A percentile compares a stretch with the other conserved stretches of the same genome.
Evolutionary conservation across 1,140 invertebrate species (phyloP).

Genomic region (Leptinotarsa undecemlineata): DNA sequence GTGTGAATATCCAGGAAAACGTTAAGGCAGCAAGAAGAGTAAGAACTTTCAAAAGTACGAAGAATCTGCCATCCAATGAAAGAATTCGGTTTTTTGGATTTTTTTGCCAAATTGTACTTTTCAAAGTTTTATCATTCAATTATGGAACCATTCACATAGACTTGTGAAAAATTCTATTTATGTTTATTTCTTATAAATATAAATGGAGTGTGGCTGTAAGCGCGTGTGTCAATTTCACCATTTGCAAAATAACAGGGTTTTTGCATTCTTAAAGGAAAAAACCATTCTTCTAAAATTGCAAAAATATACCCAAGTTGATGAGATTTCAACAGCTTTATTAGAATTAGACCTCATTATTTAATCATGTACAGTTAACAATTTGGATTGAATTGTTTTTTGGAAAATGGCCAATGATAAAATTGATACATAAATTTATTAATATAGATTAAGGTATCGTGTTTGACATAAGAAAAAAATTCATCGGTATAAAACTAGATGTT

Average conservation of each 20-base stretch:
- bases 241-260: constrained; percentile 19
- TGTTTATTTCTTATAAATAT: constrained; percentile 43
- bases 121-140: constrained; percentile 42
- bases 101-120: constrained; percentile 44
- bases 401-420: constrained; percentile 24
- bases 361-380: not conserved
- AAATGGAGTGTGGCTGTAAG: constrained; percentile 42
- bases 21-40: constrained; percentile 25
- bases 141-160: constrained; percentile 40
- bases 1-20: constrained; percentile 24
- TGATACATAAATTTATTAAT: constrained; percentile 29
- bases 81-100: constrained; percentile 25
- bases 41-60: constrained; percentile 45
- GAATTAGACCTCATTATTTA: not conserved
- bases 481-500: constrained; percentile 42
- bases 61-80: constrained; percentile 44
- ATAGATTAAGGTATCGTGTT: constrained; percentile 39
- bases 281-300: constrained; percentile 1
- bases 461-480: constrained; percentile 37
- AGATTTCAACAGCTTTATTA: constrained; percentile 5
- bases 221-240: constrained; percentile 30
- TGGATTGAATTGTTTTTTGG: not conserved
- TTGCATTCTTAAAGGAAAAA: constrained; percentile 11
- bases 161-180: constrained; percentile 43
- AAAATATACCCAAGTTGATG: constrained; percentile 1